Percentiles rank a stretch among this genome's conserved stretches.
Evolutionary conservation across 1,140 invertebrate species (phyloP).

Genomic region (Neodiprion pinetum): DNA sequence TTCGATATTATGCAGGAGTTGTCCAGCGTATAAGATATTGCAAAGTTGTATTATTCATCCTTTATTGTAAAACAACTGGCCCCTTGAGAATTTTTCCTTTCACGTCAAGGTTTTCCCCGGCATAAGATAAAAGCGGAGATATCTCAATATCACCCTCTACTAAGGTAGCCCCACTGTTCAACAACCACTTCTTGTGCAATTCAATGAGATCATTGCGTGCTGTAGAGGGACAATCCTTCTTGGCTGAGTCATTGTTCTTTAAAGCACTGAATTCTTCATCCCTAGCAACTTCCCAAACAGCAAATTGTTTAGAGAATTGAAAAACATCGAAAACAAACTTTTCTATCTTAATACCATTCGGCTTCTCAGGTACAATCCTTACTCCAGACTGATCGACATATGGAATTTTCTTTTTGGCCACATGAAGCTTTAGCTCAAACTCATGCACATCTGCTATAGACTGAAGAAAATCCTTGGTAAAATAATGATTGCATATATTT

Average conservation of each 20-base stretch:
- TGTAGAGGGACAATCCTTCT: slow-evolving; percentile 91
- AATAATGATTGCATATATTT: slow-evolving; percentile 99
- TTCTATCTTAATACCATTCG: slow-evolving; percentile 98
- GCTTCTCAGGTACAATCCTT: slow-evolving; percentile 75
- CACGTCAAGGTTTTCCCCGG: slow-evolving; percentile 83
- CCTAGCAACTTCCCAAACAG: slow-evolving; percentile 91
- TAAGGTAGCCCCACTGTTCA: slow-evolving; percentile 80
- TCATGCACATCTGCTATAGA: slow-evolving; percentile 71
- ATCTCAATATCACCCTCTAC: slow-evolving; percentile 82
- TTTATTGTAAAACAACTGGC: slow-evolving; percentile 65
- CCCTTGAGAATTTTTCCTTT: slow-evolving; percentile 73
- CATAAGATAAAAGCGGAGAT: slow-evolving; percentile 90
- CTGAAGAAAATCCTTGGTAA: slow-evolving; percentile 85
- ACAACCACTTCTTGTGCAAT: slow-evolving; percentile 85
- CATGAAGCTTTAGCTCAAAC: slow-evolving; percentile 84
- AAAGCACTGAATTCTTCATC: slow-evolving; percentile 96
- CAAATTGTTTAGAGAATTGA: slow-evolving; percentile 89
- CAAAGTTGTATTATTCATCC: neutral
- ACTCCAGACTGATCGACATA: slow-evolving; percentile 79
- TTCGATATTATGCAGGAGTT: neutral
- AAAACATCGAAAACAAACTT: slow-evolving; percentile 99
- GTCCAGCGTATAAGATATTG: neutral
- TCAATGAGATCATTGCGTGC: slow-evolving; percentile 79
- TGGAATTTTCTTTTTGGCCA: slow-evolving; percentile 98
- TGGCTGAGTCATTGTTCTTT: slow-evolving; percentile 89